phyloP scores from a whole-genome alignment of 2,797 vertebrate genomes.

The Thaleichthys pacificus region DNA sequence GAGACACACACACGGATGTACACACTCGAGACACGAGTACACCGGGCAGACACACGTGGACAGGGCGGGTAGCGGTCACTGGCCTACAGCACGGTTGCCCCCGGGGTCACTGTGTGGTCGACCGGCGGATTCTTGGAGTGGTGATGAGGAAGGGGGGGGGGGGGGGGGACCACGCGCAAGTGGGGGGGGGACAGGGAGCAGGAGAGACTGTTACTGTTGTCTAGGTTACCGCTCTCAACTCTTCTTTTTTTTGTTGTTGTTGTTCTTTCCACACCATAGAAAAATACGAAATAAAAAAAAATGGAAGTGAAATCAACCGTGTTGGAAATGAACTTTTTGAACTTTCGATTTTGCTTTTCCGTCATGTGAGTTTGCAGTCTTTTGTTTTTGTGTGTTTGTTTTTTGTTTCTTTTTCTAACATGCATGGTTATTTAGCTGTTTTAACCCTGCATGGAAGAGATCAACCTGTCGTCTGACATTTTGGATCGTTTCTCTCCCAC shows the following conservation, averaged over 20 bases:
- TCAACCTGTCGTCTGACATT: constrained; percentile 53
- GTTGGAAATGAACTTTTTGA: constrained; percentile 66
- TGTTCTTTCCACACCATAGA: constrained; percentile 83
- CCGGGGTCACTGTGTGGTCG: constrained; percentile 8
- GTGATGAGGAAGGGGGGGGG: constrained; percentile 11
- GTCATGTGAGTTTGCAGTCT: constrained; percentile 72
- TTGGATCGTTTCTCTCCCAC: constrained; percentile 63
- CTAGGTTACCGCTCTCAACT: constrained; percentile 77
- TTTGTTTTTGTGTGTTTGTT: neutral
- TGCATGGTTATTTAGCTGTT: constrained; percentile 63
- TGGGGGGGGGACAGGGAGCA: constrained; percentile 26
- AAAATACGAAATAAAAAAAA: constrained; percentile 79
- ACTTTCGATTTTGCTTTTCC: constrained; percentile 60
- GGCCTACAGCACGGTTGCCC: too few species aligned
- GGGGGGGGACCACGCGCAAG: neutral
- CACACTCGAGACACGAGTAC: neutral
- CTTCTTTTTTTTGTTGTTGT: constrained; percentile 62
- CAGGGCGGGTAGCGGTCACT: constrained; percentile 6
- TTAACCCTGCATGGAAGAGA: constrained; percentile 62
- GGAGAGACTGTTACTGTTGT: constrained; percentile 72
- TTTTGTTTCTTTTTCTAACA: constrained; percentile 63
- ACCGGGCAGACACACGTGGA: constrained; percentile 11
- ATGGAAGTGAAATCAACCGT: constrained; percentile 79
- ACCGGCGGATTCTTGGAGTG: constrained; percentile 22
- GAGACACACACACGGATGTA: constrained; percentile 42